Percentiles rank a stretch among this genome's conserved stretches.
Conservation (phyloP, 2,797 vertebrate genomes). For the Microctenopoma stevenorrisi region DNA sequence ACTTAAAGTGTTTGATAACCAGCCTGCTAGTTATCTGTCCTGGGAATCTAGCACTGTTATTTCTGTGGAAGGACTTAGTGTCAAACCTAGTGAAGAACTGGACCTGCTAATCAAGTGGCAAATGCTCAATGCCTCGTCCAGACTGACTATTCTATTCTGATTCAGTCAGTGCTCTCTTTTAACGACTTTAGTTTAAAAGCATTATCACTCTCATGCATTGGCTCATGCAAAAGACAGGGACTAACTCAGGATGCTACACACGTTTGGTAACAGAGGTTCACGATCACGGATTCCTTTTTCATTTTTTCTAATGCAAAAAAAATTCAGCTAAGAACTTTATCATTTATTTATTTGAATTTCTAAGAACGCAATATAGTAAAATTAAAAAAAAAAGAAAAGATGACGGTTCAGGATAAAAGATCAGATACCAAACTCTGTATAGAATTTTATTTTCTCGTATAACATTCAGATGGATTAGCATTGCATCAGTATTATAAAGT, state of each 20-base stretch:
- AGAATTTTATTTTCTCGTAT: conserved; percentile 27
- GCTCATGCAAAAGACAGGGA: neutral
- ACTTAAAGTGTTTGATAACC: no score
- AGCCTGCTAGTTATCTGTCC: no score
- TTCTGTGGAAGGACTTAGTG: no score
- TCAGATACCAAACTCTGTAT: neutral
- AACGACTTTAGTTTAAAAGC: conserved; percentile 43
- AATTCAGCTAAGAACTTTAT: neutral
- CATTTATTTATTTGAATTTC: neutral
- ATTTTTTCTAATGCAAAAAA: neutral
- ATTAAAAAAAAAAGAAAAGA: neutral
- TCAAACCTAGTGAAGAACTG: no score
- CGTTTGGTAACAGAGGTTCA: conserved; percentile 38
- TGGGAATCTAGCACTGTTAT: no score
- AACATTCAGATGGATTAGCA: neutral
- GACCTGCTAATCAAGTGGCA: no score
- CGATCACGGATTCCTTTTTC: neutral
- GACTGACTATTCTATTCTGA: no score
- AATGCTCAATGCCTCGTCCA: no score
- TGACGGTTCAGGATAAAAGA: neutral
- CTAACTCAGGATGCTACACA: neutral
- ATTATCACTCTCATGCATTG: no score
- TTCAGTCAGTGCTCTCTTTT: neutral
- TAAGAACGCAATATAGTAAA: neutral
- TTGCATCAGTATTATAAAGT: neutral